Base-by-base conservation (phyloP, 2,797 vertebrate genomes). In the Sylvilagus floridanus region DNA sequence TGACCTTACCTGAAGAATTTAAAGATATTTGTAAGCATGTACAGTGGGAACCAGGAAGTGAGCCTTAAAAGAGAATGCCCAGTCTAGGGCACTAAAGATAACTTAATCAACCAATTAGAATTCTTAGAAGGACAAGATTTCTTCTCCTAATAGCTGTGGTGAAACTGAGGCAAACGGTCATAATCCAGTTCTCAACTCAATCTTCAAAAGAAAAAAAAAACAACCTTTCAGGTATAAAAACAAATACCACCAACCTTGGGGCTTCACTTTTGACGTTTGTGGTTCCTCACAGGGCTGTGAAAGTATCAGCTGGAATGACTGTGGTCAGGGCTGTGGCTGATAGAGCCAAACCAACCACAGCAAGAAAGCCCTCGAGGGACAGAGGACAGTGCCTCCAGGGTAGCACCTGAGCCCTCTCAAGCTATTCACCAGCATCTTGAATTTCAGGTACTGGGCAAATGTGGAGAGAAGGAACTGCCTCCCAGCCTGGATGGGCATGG, bases 161-260 rank as follows among this genome's bases (percentile, higher is more conserved):
- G 47, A 88, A 62, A 7, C 62, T 84, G 88, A 94, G 32, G 63
- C 84, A 66, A 84, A 96, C 60, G 91, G 16, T 32, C 54, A 77
- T 93, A 84, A 87, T 88, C 62, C 35, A 82, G 35, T n/a, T 76
- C 79, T 14, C n/a, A 83, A 68, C 19, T 77, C n/a, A 71, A 7
- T 91, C 50, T 88, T 30, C 90, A 79, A 7, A 73, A 42, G 87
- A 94, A 63, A 6, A 30, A 76, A 7, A 69, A 50, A 91, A 47
- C 1, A 95, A 62, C 3, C 32, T 32, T 82, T 14, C 66, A 84
- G 30, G 5, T 78, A 13, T 91, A 78, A 82, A 93, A 69, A n/a
- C 47, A 90, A 93, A 77, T 42, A 47, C 42, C 42, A 57, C 14
- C 13, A 10, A 10, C 72, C 62, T 94, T 52, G 72, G 69, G 30